These are phyloP conservation scores for Gastracanthus pulcherrimus DNA, from an alignment of 2,888 invertebrate species.

Conservation along the genomic window DNA sequence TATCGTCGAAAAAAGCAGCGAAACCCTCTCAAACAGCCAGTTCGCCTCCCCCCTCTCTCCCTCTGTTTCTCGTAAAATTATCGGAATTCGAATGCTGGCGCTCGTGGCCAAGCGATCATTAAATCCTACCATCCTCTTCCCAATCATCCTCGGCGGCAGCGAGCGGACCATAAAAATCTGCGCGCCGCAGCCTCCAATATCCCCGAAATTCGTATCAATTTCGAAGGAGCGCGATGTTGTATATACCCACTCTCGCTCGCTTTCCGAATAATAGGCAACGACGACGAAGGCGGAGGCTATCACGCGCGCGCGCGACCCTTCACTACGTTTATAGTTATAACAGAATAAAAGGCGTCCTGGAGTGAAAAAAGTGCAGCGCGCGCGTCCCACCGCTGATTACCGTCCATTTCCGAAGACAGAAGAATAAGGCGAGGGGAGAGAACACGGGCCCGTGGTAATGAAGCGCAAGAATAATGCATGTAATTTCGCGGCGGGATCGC, in stretches of 20 bases:
- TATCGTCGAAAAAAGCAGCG: constrained; percentile 31
- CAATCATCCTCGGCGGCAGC: too few relatives aligned
- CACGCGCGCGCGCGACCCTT: not conserved
- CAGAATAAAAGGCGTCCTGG: not conserved
- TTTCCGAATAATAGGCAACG: constrained; percentile 45
- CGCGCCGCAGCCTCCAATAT: not conserved
- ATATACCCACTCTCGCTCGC: not conserved
- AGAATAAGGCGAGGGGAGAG: not conserved
- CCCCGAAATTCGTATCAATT: constrained; percentile 56
- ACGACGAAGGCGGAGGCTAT: too few relatives aligned
- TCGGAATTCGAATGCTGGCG: constrained; percentile 38
- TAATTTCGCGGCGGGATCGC: constrained; percentile 69
- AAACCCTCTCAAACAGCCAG: not conserved
- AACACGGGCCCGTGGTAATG: constrained; percentile 59
- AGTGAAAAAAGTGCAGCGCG: not conserved
- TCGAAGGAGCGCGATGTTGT: constrained; percentile 1
- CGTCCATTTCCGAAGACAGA: constrained; percentile 62
- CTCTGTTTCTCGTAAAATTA: constrained; percentile 40
- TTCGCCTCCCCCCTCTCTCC: not conserved
- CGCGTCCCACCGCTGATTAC: constrained; percentile 64
- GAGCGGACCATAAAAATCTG: constrained; percentile 10
- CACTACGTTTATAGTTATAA: constrained; percentile 33
- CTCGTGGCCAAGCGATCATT: constrained; percentile 42
- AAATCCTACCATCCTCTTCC: too few relatives aligned
- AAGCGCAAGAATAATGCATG: constrained; percentile 75